Evolutionary conservation across 1,140 invertebrate species (phyloP).

Genomic region (Caerostris darwini): DNA sequence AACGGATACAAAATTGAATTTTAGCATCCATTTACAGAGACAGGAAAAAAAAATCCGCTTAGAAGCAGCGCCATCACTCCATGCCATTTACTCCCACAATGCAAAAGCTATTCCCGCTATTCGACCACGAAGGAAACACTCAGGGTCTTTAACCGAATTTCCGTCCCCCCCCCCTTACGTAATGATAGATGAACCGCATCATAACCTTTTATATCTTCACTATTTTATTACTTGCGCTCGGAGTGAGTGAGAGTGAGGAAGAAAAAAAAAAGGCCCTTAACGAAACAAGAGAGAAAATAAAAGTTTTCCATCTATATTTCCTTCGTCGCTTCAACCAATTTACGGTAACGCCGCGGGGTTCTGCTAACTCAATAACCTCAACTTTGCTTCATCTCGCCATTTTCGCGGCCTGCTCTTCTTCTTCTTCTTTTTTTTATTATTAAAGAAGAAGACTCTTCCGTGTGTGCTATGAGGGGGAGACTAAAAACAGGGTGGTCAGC

Average conservation of each 20-base stretch:
- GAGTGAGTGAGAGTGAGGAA: neutral
- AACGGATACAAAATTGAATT: too few species aligned
- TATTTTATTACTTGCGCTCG: neutral
- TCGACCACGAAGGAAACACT: neutral
- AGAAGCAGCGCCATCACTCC: neutral
- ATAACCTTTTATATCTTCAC: conserved; percentile 39
- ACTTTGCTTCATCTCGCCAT: conserved; percentile 2
- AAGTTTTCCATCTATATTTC: neutral
- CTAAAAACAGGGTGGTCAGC: neutral
- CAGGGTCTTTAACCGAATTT: conserved; percentile 8
- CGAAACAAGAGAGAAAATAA: neutral
- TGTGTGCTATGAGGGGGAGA: neutral
- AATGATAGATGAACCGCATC: conserved; percentile 45
- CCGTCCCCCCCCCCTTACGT: neutral
- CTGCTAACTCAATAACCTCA: conserved; percentile 47
- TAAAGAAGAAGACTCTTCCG: neutral
- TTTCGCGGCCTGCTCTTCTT: neutral
- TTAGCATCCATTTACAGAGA: too few species aligned
- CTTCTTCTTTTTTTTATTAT: neutral
- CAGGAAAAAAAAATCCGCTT: too few species aligned
- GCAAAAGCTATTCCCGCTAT: neutral
- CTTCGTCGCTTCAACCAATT: conserved; percentile 35
- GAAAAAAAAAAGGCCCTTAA: neutral
- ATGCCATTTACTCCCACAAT: neutral
- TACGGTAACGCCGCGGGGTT: neutral